Evolutionary conservation across 2,888 invertebrate genomes (phyloP).

Genomic region (Heliconius hortense): DNA sequence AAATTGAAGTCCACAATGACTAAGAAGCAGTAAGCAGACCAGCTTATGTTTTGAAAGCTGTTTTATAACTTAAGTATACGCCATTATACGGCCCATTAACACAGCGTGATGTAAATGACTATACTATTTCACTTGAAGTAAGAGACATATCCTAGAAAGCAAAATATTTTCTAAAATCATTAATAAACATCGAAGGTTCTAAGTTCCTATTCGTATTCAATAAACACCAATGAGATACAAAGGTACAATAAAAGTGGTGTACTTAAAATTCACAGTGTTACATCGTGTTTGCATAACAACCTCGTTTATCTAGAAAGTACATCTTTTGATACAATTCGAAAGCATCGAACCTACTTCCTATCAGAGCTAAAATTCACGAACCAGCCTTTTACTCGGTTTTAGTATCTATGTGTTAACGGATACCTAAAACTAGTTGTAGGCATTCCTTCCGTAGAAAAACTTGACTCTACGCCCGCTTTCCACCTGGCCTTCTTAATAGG

Average conservation of each 20-base stretch:
- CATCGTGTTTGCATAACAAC: slow-evolving; percentile 75
- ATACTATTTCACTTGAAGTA: slow-evolving; percentile 27
- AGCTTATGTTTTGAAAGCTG: slow-evolving; percentile 8
- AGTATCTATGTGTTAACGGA: slow-evolving; percentile 61
- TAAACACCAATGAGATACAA: slow-evolving; percentile 50
- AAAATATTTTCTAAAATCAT: slow-evolving; percentile 35
- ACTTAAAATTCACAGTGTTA: slow-evolving; percentile 76
- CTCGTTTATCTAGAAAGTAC: slow-evolving; percentile 77
- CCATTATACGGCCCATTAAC: slow-evolving; percentile 27
- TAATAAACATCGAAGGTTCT: slow-evolving; percentile 46
- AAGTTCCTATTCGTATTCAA: slow-evolving; percentile 65
- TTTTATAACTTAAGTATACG: slow-evolving; percentile 23
- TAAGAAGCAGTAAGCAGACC: background rate
- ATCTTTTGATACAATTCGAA: slow-evolving; percentile 72
- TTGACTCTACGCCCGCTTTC: slow-evolving; percentile 72
- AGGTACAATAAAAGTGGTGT: slow-evolving; percentile 51
- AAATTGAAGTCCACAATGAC: background rate
- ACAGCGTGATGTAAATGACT: slow-evolving; percentile 19
- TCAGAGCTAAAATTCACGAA: slow-evolving; percentile 71
- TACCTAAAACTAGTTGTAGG: slow-evolving; percentile 65
- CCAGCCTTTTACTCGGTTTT: slow-evolving; percentile 71
- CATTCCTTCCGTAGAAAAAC: slow-evolving; percentile 72
- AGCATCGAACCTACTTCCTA: slow-evolving; percentile 69
- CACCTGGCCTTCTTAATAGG: slow-evolving; percentile 73
- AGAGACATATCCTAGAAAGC: slow-evolving; percentile 22